Base-by-base conservation (phyloP, 37 sponge, comb jelly and placozoan genomes). In the Mnemiopsis leidyi region DNA sequence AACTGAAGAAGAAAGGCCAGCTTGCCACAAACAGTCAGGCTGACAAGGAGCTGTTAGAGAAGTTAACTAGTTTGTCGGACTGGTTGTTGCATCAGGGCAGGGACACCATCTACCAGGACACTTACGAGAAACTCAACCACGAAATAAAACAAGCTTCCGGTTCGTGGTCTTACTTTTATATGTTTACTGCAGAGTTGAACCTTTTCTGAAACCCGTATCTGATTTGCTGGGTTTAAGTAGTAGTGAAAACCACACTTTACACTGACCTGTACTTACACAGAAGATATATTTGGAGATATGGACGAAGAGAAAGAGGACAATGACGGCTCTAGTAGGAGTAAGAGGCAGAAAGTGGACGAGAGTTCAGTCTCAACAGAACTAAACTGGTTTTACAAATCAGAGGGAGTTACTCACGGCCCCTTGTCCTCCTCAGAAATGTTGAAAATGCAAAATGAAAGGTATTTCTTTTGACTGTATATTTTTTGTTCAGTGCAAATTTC, bases 1-100 rank as follows among this genome's bases (percentile, higher is more conserved):
- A 39, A 33, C 36, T 85, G 61, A 85, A 85, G 26, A 85, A 85
- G 61, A 85, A 85, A 26, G 90, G 90, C 0, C 90, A 85, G 79
- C 79, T 77, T 5, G 36, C 79, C 35, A 16, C 79, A 31, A 18
- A 28, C 79, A 31, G 36, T 36, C 79, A 28, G 18, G 79, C 79
- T 7, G 79, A 77, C 36, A 77, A 77, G 36, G 79, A 77, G 36
- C 79, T 34, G 36, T 32, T 85, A 37, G 90, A 85, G 28, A 85
- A 40, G 30, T 39, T 85, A 33, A 85, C 90, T 0, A 26, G 40
- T 39, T 28, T 85, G 40, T 85, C 36, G 2, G 90, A 85, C 30
- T 85, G 61, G 61, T 28, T 85, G 24, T 5, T 85, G 28, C 40
- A 85, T 61, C 40, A 85, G 30, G 90, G 90, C 40, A 38, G 35